A percentile compares a stretch with the other conserved stretches of the same genome.
Conservation (phyloP, 2,113 vertebrate species). For the Tor tambroides region DNA sequence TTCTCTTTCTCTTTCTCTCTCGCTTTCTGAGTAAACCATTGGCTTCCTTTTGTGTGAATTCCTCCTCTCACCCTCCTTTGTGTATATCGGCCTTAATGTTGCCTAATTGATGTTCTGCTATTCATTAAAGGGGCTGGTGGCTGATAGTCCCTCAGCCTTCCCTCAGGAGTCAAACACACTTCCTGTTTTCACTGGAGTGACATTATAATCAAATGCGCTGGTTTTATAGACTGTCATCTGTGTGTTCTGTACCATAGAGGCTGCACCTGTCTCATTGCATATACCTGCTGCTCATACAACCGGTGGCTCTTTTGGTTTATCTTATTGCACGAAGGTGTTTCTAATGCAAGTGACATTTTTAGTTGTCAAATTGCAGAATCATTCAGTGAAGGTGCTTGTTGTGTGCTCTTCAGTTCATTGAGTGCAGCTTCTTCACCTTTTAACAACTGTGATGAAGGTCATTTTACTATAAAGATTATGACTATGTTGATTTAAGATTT, state of each 20-base stretch:
- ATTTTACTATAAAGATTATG: not conserved
- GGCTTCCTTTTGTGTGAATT: slow-evolving; percentile 22
- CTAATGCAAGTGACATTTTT: not conserved
- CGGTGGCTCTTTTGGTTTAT: not conserved
- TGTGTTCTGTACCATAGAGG: not conserved
- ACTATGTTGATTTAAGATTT: not conserved
- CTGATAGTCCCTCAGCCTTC: slow-evolving; percentile 39
- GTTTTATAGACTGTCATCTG: not conserved
- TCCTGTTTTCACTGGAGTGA: slow-evolving; percentile 3
- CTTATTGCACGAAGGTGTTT: not conserved
- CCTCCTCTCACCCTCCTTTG: slow-evolving; percentile 18
- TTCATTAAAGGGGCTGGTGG: slow-evolving; percentile 63
- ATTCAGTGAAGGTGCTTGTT: not conserved
- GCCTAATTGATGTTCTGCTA: slow-evolving; percentile 67
- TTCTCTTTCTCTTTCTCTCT: slow-evolving; percentile 1
- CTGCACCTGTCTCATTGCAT: not conserved
- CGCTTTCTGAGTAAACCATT: not conserved
- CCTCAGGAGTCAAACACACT: not conserved
- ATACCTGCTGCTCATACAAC: too few species aligned
- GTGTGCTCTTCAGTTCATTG: not conserved
- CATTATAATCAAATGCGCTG: not conserved
- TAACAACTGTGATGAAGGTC: not conserved
- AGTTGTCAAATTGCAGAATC: not conserved
- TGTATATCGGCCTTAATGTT: slow-evolving; percentile 54
- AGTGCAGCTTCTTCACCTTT: not conserved